Percentiles rank a stretch among this genome's conserved stretches.
These are phyloP conservation scores for Hiodon alosoides DNA, from an alignment of 2,113 vertebrate genomes.

Conservation along the genomic window DNA sequence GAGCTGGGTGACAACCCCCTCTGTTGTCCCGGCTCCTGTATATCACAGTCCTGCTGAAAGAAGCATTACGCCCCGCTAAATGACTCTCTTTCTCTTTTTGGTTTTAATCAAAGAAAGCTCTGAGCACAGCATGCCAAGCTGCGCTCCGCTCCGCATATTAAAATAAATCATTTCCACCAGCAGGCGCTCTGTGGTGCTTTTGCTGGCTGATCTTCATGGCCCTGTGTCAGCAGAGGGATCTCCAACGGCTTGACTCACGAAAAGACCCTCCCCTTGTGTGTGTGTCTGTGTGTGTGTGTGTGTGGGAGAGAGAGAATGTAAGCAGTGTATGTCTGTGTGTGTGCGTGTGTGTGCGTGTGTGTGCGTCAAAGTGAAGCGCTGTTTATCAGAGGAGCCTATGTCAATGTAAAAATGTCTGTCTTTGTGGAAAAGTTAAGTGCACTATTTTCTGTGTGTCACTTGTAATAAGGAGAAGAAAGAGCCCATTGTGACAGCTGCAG, in stretches of 20 bases:
- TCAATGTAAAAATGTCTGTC: not conserved
- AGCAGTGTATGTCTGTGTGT: conserved; percentile 12
- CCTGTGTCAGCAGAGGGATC: conserved; percentile 14
- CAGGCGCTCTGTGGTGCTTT: conserved; percentile 18
- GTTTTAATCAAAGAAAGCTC: conserved; percentile 27
- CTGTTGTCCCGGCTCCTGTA: not conserved
- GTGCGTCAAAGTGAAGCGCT: no score
- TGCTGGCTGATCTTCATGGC: conserved; percentile 17
- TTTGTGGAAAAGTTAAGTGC: no score
- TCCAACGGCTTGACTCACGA: not conserved
- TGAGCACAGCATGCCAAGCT: conserved; percentile 10
- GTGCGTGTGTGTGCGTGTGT: not conserved
- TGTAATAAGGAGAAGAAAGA: conserved; percentile 36
- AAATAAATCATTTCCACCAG: conserved; percentile 25
- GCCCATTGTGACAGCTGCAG: conserved; percentile 33
- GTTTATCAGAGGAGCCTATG: no score
- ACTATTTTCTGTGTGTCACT: not conserved
- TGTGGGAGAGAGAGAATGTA: not conserved
- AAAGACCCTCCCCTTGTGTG: not conserved
- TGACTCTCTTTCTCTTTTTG: conserved; percentile 1
- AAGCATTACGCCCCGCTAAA: not conserved
- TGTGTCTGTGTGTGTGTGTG: conserved; percentile 1
- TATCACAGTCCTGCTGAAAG: not conserved
- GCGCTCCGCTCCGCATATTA: conserved; percentile 16
- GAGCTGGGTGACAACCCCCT: not conserved